Base-by-base conservation (phyloP, 2,888 invertebrate species). In the Cheilosia pagana region DNA sequence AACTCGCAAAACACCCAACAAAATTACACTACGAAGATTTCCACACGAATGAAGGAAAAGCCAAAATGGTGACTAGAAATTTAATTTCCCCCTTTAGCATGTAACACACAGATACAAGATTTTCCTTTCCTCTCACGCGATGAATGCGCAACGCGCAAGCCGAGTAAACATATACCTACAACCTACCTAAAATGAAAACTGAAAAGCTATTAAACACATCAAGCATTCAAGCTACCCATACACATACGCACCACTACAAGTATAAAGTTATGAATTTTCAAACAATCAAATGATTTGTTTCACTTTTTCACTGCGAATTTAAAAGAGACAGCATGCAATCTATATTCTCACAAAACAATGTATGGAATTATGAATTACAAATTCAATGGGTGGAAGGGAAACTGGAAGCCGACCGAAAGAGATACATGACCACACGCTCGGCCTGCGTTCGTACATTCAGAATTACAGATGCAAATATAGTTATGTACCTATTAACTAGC, bases 11-110 rank as follows among this genome's bases (percentile, higher is more conserved):
- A 77, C 53, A 62, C 45, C 60, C 45, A 53, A 70, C 83, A 65
- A 83, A 55, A 83, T 74, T 83, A 83, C 83, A 79, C 83, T 75
- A 74, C 63, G 79, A 79, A 83, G 83, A 63, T 83, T 83, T 83
- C 62, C 83, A 83, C 83, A 83, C 83, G 83, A 83, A 83, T 83
- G 83, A 83, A 55, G 74, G 77, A 71, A 78, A 77, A 78, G 41
- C 19, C 77, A 77, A 77, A 62, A 77, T 77, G 77, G 77, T 68
- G 77, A 68, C 77, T 53, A 70, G 62, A 55, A 77, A 70, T 55
- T 62, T 48, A n/a, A 67, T 70, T 77, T 70, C 48, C 77, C 77
- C 77, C 68, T 77, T 16, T 12, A 35, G 68, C 1, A 8, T 50
- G 23, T 45, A 16, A 16, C 77, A 68, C 19, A 62, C 68, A 48